Percentiles rank a stretch among this genome's conserved stretches.
Evolutionary conservation across 2,797 vertebrate species (phyloP).

Genomic region (Acanthiza pusilla): DNA sequence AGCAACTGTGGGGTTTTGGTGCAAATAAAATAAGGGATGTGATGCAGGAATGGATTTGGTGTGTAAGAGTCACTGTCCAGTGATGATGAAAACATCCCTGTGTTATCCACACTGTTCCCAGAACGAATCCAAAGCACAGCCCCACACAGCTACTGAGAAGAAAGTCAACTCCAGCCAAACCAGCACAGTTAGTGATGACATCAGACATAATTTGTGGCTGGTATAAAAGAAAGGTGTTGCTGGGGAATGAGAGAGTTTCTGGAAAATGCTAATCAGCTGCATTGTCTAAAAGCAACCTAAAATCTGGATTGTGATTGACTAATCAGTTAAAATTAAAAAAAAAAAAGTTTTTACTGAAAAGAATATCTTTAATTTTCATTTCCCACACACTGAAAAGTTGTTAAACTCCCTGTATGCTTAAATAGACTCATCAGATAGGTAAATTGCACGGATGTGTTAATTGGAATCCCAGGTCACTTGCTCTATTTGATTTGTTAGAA

Average conservation of each 20-base stretch:
- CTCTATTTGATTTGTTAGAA: background rate
- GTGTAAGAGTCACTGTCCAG: background rate
- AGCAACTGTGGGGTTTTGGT: background rate
- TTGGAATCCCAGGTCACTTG: background rate
- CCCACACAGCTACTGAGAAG: background rate
- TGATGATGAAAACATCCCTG: background rate
- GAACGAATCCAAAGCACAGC: background rate
- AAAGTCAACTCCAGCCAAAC: background rate
- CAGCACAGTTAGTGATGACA: background rate
- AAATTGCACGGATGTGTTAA: background rate
- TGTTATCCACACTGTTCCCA: fast-evolving
- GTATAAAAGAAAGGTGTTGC: background rate
- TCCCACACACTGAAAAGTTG: background rate
- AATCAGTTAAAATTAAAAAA: background rate
- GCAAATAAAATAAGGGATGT: background rate
- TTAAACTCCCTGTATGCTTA: background rate
- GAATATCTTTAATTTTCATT: background rate
- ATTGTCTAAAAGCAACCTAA: background rate
- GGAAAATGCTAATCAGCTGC: background rate
- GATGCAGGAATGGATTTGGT: background rate
- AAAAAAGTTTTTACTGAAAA: background rate
- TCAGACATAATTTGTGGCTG: background rate
- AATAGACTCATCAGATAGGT: background rate
- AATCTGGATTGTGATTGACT: background rate
- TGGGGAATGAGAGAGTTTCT: background rate